Base-by-base conservation (phyloP, 2,797 vertebrate species). In the Babyrousa celebensis region DNA sequence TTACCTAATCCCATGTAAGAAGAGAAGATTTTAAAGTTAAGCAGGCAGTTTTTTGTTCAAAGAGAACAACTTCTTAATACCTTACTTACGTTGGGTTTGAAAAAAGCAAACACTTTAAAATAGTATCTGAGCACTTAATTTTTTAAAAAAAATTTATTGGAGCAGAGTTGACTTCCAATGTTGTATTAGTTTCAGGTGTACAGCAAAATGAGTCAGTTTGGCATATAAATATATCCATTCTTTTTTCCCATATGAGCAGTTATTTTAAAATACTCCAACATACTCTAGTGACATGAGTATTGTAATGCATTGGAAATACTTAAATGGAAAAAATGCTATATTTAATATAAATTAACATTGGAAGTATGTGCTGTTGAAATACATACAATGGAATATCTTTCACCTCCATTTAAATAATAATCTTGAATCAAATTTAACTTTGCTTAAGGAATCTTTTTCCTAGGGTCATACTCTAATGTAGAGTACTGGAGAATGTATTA, bases 11-110 rank as follows among this genome's bases (percentile, higher is more conserved):
- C 96, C 95, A 16, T 67, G 56, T 98, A 98, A 98, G 78, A 98
- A 95, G 77, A 97, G 84, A 29, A 54, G 88, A 94, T 98, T 98
- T 98, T 98, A 93, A 98, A 97, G 92, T 96, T 96, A 97, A 88
- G 21, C 94, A 92, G 89, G 71, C 92, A 95, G 40, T 83, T 75
- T 97, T 97, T 90, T 70, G 83, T 95, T 95, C 89, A 93, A 94
- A 94, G 80, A 79, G 95, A 98, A 23, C 23, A 96, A 70, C 87
- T 97, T 93, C 93, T 97, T 98, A 98, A 95, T 79, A 67, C 32
- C 60, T 91, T 94, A 86, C n/a, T 90, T 97, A 68, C 92, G 90
- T 93, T 52, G 85, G 2, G 62, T 95, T 79, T 90, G 77, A 88
- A 67, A 87, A 95, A 89, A 96, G 92, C 62, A 97, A 96, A 86